Conservation (phyloP, 2,888 invertebrate species). For the Linnaemya tessellans region DNA sequence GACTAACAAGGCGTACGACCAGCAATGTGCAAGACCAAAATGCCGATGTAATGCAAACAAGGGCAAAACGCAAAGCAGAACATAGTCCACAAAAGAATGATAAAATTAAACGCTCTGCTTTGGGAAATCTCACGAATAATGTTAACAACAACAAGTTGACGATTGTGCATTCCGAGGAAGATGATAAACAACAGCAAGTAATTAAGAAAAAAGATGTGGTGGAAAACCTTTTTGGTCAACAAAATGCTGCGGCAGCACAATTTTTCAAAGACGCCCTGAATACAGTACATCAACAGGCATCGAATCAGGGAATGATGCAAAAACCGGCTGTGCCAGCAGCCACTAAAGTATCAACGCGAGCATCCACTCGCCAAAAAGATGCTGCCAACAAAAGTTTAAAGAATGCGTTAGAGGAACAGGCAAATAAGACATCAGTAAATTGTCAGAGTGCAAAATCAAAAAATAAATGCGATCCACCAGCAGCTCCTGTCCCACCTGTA, state of each 20-base stretch:
- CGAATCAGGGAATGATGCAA: conserved; percentile 42
- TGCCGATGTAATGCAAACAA: conserved; percentile 77
- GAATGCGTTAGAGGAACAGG: conserved; percentile 63
- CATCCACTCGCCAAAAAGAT: conserved; percentile 76
- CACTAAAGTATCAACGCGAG: conserved; percentile 78
- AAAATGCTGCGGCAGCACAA: conserved; percentile 50
- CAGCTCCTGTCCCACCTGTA: conserved; percentile 65
- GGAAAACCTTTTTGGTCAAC: conserved; percentile 61
- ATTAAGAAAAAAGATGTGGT: conserved; percentile 73
- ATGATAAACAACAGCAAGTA: conserved; percentile 82
- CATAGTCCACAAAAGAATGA: conserved; percentile 90
- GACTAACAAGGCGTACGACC: conserved; percentile 77
- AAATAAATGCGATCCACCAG: conserved; percentile 76
- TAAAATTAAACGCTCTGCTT: conserved; percentile 90
- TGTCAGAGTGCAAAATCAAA: conserved; percentile 76
- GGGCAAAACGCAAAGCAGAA: conserved; percentile 91
- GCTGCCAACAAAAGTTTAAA: conserved; percentile 68
- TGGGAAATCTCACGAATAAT: conserved; percentile 92
- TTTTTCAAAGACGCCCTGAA: conserved; percentile 66
- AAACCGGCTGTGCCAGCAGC: conserved; percentile 39
- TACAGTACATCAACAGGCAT: conserved; percentile 41
- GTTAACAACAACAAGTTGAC: conserved; percentile 76
- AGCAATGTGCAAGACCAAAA: conserved; percentile 79
- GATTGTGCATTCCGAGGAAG: conserved; percentile 76
- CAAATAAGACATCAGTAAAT: conserved; percentile 76